These are phyloP conservation scores for Stictonetta naevosa DNA, from an alignment of 2,113 vertebrate genomes.

Conservation along the genomic window DNA sequence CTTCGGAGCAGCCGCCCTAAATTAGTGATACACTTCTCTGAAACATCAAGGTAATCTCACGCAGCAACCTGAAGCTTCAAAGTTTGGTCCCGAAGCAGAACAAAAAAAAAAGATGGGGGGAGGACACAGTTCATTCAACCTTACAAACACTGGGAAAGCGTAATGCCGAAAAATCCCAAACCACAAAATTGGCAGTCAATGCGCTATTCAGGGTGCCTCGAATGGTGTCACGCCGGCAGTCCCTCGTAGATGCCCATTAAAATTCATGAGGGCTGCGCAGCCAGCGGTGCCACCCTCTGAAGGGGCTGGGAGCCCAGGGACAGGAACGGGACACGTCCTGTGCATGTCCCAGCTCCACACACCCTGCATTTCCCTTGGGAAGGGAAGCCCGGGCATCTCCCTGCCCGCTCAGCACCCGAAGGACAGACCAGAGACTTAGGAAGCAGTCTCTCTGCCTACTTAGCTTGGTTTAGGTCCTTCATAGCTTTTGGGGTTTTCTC, in stretches of 20 bases:
- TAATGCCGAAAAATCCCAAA: constrained; percentile 31
- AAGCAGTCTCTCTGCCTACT: not conserved
- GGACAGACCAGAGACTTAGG: not conserved
- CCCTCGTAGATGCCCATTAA: not conserved
- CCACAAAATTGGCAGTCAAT: constrained; percentile 32
- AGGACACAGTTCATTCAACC: not conserved
- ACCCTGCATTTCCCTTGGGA: not conserved
- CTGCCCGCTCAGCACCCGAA: not conserved
- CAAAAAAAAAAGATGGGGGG: not conserved
- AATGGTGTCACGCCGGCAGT: not conserved
- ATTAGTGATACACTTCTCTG: not conserved
- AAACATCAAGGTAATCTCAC: not conserved
- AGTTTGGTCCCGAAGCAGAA: not conserved
- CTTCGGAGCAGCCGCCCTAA: not conserved
- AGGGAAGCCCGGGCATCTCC: not conserved
- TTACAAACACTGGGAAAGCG: constrained; percentile 29
- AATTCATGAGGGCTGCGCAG: not conserved
- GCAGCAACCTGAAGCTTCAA: not conserved
- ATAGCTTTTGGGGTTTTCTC: not conserved
- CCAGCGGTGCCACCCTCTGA: not conserved
- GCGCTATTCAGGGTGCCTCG: not conserved
- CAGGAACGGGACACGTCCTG: no score
- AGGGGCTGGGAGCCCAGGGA: not conserved
- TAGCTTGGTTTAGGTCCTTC: no score
- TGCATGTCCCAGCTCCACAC: no score